Percentiles rank a stretch among this genome's conserved stretches.
Evolutionary conservation across 2,113 vertebrate species (phyloP).

Genomic region (Mormyrus iriodes): DNA sequence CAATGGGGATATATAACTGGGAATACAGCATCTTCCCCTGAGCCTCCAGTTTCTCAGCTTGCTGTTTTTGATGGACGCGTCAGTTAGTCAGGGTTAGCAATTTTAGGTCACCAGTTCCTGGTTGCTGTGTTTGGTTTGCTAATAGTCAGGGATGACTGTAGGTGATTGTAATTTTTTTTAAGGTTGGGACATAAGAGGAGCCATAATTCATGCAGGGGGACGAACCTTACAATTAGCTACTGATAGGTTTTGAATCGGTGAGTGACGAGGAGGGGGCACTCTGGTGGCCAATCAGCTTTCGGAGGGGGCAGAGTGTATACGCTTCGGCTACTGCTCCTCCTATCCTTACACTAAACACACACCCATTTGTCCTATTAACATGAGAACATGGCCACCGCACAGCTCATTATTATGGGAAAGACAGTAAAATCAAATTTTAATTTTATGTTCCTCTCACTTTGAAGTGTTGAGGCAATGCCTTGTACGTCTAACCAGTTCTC

Average conservation of each 20-base stretch:
- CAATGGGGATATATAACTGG: background rate
- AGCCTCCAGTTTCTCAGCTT: background rate
- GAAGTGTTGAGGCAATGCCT: background rate
- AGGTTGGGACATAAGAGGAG: background rate
- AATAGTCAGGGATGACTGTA: background rate
- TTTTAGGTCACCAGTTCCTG: background rate
- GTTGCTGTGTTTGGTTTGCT: background rate
- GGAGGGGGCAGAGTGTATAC: background rate
- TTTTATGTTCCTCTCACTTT: background rate
- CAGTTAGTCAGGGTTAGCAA: background rate
- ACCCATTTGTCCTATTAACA: background rate
- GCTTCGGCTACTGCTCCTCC: background rate
- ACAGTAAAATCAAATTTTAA: background rate
- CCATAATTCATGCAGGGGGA: background rate
- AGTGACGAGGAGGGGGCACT: background rate
- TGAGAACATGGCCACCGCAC: background rate
- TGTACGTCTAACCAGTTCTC: background rate
- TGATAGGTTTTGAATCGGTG: background rate
- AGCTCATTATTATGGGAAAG: background rate
- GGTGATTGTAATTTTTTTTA: background rate
- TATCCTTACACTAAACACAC: background rate
- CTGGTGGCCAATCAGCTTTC: background rate
- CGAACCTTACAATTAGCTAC: background rate
- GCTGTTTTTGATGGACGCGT: background rate
- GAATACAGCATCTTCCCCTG: background rate